Base-by-base conservation (phyloP, 1,140 invertebrate species). In the Zaprionus nigranus region DNA sequence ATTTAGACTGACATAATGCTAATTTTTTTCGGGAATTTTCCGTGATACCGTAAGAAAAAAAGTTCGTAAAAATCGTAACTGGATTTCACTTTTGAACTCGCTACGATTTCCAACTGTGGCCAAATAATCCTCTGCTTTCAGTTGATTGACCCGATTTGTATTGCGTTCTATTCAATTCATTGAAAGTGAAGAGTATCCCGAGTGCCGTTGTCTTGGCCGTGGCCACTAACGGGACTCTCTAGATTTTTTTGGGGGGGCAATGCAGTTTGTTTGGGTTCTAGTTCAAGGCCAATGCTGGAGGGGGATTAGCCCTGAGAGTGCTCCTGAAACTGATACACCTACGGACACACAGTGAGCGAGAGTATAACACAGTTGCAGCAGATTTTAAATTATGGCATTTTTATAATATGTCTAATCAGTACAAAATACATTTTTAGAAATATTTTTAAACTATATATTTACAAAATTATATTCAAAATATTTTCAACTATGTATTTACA, bases 1-100 rank as follows among this genome's bases (percentile, higher is more conserved):
- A 74, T 79, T 82, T 77, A 64, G 57, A 70, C 57, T 62, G 71
- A 87, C 64, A 66, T 46, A 63, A 63, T 70, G 68, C n/a, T 53
- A 60, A 68, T 57, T 65, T 62, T 46, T 13, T 11, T 26, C 40
- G 40, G 40, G n/a, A 43, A 51, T 54, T 54, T 49, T 40, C 38
- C 15, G 38, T 15, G 5, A 17, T 46, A 17, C 7, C n/a, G 6
- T 2, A 46, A 7, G 9, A 11, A 11, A 34, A 34, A 34, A 34
- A 34, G 0, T 11, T 9, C 15, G 38, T 28, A 9, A 43, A 43
- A 43, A 9, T 2, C 15, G 40, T 3, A 43, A 17, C 0, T 7
- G 5, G n/a, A 6, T 40, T n/a, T 43, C 6, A 43, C n/a, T 43
- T 43, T 43, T 43, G n/a, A 43, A 43, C 40, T 17, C 40, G 5